Evolutionary conservation across 2,113 vertebrate species (phyloP), one percentile per base, ranked within the genome.

Genomic region (Gila orcuttii): DNA sequence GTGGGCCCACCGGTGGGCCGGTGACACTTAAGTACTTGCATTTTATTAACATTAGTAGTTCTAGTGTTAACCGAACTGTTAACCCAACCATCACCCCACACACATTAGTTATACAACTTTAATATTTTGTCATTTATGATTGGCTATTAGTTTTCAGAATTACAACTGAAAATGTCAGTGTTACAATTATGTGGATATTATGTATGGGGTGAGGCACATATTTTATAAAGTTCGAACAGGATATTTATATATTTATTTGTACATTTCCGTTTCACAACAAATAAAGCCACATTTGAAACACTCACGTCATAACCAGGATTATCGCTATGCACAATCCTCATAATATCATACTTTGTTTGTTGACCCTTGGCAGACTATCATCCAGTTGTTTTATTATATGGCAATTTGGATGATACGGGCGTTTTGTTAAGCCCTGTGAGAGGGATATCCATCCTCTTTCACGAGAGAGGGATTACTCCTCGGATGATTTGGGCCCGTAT

Each of bases 391-490:
- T 77, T 28, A 39, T 66, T 59, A 77, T 21, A 84, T 31, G 45
- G 5, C 28, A 28, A 39, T 77, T 66, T 66, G 28, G 74, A 28
- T 28, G 75, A 64, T 75, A 31, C 4, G 8, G 39, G 25, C 15
- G 12, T 50, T 39, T 66, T 15, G 13, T 13, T 66, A 77, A 85
- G 74, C 73, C 83, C 31, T 23, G 12, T 33, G 4, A 66, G 33
- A 66, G 10, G 42, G 28, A 78, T 68, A 69, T 39, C 33, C 1
- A 69, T 39, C 19, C 19, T 69, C 31, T 39, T 39, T 23, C 71
- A 69, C 45, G 39, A 23, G 11, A 55, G 45, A 79, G 33, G 62
- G 84, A 85, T 79, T 85, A 55, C 31, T 50, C 21, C 59, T 78
- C 15, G 36, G 33, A 85, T 8, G 21, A 31, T 33, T 21, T 60